A percentile compares a stretch with the other conserved stretches of the same genome.
Conservation (phyloP, 2,797 vertebrate genomes). For the Semotilus atromaculatus region DNA sequence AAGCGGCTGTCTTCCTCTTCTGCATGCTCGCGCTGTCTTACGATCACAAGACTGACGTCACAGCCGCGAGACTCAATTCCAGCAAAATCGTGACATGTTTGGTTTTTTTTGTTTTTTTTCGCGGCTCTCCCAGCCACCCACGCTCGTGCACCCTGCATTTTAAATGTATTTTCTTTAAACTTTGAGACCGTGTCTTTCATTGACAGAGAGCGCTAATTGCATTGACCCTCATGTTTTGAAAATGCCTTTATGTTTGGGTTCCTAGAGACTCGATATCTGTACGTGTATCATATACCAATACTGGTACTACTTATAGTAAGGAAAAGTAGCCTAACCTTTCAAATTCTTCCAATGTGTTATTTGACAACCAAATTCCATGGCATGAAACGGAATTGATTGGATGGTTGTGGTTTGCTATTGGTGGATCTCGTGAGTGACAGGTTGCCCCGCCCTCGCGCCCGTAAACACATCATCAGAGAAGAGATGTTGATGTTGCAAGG, state of each 20-base stretch:
- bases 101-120: not conserved
- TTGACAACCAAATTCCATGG: not conserved
- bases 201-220: not conserved
- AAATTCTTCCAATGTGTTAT: not conserved
- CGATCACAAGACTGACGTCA: conserved; percentile 44
- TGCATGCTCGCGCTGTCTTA: conserved; percentile 21
- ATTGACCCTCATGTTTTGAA: not conserved
- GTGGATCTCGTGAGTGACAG: not conserved
- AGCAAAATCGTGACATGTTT: conserved; percentile 42
- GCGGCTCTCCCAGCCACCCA: conserved; percentile 13
- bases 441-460: not conserved
- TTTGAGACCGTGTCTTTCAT: not conserved
- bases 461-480: not conserved
- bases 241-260: not conserved
- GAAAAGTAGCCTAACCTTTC: not conserved
- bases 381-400: not conserved
- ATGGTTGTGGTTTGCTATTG: not conserved
- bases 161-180: not conserved
- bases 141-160: not conserved
- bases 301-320: not conserved
- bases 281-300: not conserved
- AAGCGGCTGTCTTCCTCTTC: conserved; percentile 1
- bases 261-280: not conserved
- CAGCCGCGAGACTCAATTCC: conserved; percentile 31
- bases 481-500: not conserved